Evolutionary conservation across 1,140 invertebrate species (phyloP).

Genomic region (Drosophila willistoni): DNA sequence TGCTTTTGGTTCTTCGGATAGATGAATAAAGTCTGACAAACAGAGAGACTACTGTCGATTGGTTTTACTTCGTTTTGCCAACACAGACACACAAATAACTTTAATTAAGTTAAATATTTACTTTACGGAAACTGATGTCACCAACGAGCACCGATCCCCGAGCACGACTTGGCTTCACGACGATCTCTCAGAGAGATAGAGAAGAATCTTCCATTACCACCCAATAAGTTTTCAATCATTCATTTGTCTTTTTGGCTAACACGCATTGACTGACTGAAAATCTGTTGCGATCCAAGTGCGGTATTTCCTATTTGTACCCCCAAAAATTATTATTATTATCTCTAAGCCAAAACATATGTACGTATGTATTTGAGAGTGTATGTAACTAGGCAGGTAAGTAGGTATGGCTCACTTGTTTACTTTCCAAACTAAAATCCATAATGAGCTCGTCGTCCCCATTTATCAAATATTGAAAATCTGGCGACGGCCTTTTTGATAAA

Average conservation of each 20-base stretch:
- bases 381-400: too few relatives aligned
- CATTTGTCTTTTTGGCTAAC: background rate
- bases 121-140: conserved; percentile 19
- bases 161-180: too few relatives aligned
- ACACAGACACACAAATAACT: conserved; percentile 17
- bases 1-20: conserved; percentile 19
- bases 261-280: background rate
- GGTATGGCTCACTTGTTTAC: background rate
- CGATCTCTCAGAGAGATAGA: too few relatives aligned
- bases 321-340: background rate
- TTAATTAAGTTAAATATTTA: conserved; percentile 51
- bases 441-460: conserved; percentile 45
- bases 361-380: background rate
- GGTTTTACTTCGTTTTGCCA: background rate
- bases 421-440: conserved; percentile 46
- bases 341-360: background rate
- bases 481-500: conserved; percentile 45
- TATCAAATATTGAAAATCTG: conserved; percentile 56
- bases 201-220: too few relatives aligned
- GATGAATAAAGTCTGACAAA: background rate
- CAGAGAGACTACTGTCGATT: background rate
- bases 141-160: background rate
- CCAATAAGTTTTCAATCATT: too few relatives aligned
- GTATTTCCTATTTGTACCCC: background rate
- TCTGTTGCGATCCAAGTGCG: background rate